phyloP scores from a whole-genome alignment of 2,888 invertebrate genomes.

The Odontomyia ornata region DNA sequence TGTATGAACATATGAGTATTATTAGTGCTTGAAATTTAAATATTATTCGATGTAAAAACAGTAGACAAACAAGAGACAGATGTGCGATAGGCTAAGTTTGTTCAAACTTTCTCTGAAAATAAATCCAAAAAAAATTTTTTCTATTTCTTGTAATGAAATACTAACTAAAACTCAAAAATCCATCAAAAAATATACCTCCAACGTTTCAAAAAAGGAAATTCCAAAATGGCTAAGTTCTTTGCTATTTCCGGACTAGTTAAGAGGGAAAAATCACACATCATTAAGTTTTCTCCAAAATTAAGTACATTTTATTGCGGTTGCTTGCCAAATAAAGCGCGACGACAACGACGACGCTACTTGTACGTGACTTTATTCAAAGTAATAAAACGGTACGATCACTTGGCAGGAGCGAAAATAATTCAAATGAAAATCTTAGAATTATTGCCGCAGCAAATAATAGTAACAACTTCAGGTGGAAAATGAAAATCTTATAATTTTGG shows the following conservation, averaged over 20 bases:
- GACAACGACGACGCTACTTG: background rate
- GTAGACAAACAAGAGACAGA: too few relatives aligned
- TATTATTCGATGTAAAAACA: too few relatives aligned
- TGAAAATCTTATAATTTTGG: background rate
- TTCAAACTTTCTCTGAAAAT: too few relatives aligned
- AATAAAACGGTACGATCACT: slow-evolving; percentile 18
- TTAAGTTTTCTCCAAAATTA: slow-evolving; percentile 14
- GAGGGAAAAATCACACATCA: background rate
- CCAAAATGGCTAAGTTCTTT: background rate
- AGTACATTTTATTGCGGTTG: background rate
- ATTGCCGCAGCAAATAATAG: background rate
- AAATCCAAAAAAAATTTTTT: too few relatives aligned
- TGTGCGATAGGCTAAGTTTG: too few relatives aligned
- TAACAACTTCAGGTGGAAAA: background rate
- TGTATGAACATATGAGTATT: too few relatives aligned
- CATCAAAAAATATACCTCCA: too few relatives aligned
- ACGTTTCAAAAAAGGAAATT: background rate
- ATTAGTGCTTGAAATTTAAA: too few relatives aligned
- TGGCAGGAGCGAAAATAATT: background rate
- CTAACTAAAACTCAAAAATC: too few relatives aligned
- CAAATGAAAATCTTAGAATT: background rate
- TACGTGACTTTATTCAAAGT: slow-evolving; percentile 11
- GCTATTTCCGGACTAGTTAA: background rate
- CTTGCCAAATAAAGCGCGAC: slow-evolving; percentile 1
- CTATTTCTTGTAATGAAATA: too few relatives aligned